phyloP scores from a whole-genome alignment of 2,888 invertebrate species.

The Blastobasis lacticolella region DNA sequence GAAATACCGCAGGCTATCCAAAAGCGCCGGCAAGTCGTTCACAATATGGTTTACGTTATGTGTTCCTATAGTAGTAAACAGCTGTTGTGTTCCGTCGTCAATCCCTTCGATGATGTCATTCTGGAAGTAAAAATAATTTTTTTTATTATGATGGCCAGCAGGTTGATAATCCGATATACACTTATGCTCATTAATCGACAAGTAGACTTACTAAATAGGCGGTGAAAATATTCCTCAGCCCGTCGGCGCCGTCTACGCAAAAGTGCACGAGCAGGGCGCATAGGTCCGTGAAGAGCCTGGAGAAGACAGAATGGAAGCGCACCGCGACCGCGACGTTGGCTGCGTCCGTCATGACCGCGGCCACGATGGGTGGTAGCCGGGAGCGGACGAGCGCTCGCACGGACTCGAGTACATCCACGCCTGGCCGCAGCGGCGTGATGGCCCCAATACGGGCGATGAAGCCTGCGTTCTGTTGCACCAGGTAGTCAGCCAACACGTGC shows the following conservation, averaged over 20 bases:
- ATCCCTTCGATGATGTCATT: constrained; percentile 12
- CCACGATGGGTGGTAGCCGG: constrained; percentile 38
- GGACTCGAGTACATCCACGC: constrained; percentile 27
- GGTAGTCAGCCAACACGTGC: constrained; percentile 16
- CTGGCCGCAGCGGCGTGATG: constrained; percentile 24
- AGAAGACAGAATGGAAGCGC: constrained; percentile 38
- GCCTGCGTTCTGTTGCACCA: constrained; percentile 24
- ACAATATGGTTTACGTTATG: constrained; percentile 22
- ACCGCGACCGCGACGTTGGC: constrained; percentile 24
- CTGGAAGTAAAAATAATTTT: not conserved
- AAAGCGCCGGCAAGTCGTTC: constrained; percentile 17
- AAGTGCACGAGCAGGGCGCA: constrained; percentile 35
- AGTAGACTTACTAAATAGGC: constrained; percentile 31
- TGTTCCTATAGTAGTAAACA: constrained; percentile 19
- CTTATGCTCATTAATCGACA: not conserved
- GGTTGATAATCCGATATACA: too few relatives aligned
- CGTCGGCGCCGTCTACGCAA: constrained; percentile 30
- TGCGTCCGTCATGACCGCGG: constrained; percentile 30
- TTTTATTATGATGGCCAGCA: too few relatives aligned
- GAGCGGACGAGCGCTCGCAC: constrained; percentile 32
- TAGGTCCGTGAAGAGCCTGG: constrained; percentile 37
- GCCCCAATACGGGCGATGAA: constrained; percentile 35
- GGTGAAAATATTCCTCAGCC: constrained; percentile 26
- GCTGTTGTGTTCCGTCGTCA: constrained; percentile 16
- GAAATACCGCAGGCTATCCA: constrained; percentile 25